Evolutionary conservation across 2,888 invertebrate genomes (phyloP).

Genomic region (Aelia acuminata): DNA sequence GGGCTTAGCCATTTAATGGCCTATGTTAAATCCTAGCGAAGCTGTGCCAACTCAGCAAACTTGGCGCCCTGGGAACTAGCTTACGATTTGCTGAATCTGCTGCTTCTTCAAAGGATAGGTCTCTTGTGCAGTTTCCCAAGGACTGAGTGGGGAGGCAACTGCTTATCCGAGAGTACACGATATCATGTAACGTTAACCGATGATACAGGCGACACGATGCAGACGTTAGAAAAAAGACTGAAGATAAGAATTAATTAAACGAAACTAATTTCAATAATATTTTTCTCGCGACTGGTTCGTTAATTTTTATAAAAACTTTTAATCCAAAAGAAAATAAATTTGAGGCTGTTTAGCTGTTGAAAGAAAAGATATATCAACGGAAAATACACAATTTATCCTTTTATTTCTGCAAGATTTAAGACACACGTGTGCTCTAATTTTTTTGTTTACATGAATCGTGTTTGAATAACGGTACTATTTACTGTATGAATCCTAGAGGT

Average conservation of each 20-base stretch:
- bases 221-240: not conserved
- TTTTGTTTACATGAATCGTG: too few species aligned
- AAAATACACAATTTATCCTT: too few species aligned
- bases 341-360: too few species aligned
- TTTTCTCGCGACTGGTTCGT: too few species aligned
- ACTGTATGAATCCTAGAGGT: too few species aligned
- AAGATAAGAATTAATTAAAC: not conserved
- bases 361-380: too few species aligned
- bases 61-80: not conserved
- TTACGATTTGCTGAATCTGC: slow-evolving; percentile 22
- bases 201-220: not conserved
- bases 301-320: too few species aligned
- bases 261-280: too few species aligned
- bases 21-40: not conserved
- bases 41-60: not conserved
- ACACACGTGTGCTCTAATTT: too few species aligned
- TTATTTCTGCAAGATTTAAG: too few species aligned
- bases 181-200: not conserved
- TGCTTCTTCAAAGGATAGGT: slow-evolving; percentile 17
- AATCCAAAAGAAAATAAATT: too few species aligned
- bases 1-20: not conserved
- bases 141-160: not conserved
- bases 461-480: too few species aligned
- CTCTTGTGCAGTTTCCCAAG: slow-evolving; percentile 31
- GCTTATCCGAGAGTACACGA: not conserved